Evolutionary conservation across 2,888 invertebrate genomes (phyloP).

Genomic region (Eupithecia centaureata): DNA sequence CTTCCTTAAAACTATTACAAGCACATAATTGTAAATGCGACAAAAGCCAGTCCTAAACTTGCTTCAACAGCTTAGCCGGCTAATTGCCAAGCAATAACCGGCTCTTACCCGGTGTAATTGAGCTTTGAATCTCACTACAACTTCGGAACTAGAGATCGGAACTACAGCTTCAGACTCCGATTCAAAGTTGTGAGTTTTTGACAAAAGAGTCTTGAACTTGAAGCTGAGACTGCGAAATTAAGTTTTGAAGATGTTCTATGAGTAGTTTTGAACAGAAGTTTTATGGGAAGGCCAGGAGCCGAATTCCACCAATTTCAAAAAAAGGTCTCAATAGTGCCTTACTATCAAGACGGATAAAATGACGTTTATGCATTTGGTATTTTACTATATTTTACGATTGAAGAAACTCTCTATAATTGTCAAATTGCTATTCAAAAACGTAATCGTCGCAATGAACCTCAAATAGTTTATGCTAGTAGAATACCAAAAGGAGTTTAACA

Average conservation of each 20-base stretch:
- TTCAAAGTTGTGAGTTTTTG: conserved; percentile 1
- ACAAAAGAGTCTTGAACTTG: conserved; percentile 9
- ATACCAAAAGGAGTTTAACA: too few species aligned
- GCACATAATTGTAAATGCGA: conserved; percentile 13
- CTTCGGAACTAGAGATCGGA: conserved; percentile 2
- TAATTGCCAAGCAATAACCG: conserved; percentile 25
- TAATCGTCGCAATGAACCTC: too few species aligned
- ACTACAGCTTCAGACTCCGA: conserved; percentile 12
- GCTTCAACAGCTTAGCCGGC: conserved; percentile 14
- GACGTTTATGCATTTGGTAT: too few species aligned
- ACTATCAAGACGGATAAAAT: too few species aligned
- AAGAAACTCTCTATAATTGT: too few species aligned
- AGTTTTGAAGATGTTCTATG: not conserved
- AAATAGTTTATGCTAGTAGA: too few species aligned
- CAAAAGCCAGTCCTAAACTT: conserved; percentile 11
- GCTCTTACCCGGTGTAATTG: conserved; percentile 17
- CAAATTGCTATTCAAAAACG: too few species aligned
- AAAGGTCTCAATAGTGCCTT: too few species aligned
- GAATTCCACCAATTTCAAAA: too few species aligned
- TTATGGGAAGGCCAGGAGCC: not conserved
- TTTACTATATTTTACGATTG: too few species aligned
- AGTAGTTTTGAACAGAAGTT: not conserved
- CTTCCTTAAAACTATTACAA: conserved; percentile 9
- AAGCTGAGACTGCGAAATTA: not conserved
- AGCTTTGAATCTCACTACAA: conserved; percentile 18